phyloP scores from a whole-genome alignment of 2,797 vertebrate species.

The Pangasius sanitwongsei region DNA sequence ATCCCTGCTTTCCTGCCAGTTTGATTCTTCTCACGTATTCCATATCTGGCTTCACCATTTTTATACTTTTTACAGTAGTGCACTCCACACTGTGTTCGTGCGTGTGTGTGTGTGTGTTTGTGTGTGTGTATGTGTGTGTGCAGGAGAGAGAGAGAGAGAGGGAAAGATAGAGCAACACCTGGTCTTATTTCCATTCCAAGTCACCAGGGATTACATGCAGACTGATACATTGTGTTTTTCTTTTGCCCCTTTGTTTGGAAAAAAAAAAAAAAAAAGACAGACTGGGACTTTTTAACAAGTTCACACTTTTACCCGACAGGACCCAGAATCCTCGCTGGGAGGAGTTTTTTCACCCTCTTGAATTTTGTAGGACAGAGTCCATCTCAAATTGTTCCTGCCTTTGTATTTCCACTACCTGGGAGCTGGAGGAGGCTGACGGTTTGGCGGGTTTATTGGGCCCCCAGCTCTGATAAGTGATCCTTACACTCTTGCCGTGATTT shows the following conservation, averaged over 20 bases:
- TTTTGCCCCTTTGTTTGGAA: slow-evolving; percentile 62
- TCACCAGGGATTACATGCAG: slow-evolving; percentile 65
- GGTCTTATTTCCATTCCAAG: slow-evolving; percentile 48
- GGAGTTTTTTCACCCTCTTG: slow-evolving; percentile 3
- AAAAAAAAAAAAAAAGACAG: slow-evolving; percentile 33
- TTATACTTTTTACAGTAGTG: slow-evolving; percentile 29
- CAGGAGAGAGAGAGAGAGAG: background rate
- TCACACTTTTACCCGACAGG: slow-evolving; percentile 47
- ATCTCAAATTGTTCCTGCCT: slow-evolving; percentile 67
- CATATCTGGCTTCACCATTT: slow-evolving; percentile 13
- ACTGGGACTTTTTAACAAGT: slow-evolving; percentile 66
- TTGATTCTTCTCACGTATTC: slow-evolving; percentile 16
- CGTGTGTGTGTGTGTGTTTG: slow-evolving; percentile 13
- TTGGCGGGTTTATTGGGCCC: slow-evolving; percentile 69
- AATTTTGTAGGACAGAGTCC: slow-evolving; percentile 54
- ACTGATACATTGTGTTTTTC: slow-evolving; percentile 74
- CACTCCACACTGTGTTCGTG: background rate
- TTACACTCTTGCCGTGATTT: slow-evolving; percentile 68
- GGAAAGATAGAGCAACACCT: slow-evolving; percentile 32
- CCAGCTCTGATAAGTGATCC: slow-evolving; percentile 73
- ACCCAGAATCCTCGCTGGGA: slow-evolving; percentile 38
- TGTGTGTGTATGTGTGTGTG: background rate
- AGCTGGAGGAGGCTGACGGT: slow-evolving; percentile 60
- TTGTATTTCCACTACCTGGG: slow-evolving; percentile 67
- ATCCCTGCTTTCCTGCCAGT: slow-evolving; percentile 1